Percentiles rank a stretch among this genome's conserved stretches.
Conservation (phyloP, 2,113 vertebrate genomes). For the Oreochromis aureus region DNA sequence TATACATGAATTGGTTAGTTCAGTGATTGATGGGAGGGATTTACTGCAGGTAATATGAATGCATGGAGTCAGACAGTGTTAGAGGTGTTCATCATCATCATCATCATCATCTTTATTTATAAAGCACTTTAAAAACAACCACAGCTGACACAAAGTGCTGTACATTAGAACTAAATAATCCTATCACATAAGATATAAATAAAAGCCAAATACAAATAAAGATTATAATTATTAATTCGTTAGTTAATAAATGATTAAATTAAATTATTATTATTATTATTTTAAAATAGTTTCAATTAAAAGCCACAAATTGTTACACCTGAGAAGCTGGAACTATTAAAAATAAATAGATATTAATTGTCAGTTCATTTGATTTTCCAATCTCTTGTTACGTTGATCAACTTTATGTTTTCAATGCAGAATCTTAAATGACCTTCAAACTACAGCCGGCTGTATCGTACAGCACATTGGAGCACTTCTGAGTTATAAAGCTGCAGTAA, state of each 20-base stretch:
- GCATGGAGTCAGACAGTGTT: fast-evolving
- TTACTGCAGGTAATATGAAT: not conserved
- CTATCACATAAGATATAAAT: not conserved
- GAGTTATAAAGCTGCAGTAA: not conserved
- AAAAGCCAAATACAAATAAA: not conserved
- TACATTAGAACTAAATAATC: not conserved
- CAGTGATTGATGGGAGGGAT: not conserved
- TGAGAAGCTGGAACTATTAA: not conserved
- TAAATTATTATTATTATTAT: not conserved
- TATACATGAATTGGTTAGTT: not conserved
- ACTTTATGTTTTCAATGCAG: not conserved
- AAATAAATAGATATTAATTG: not conserved
- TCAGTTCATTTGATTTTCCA: not conserved
- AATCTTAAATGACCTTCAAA: fast-evolving
- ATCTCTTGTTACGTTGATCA: not conserved
- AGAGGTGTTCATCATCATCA: not conserved
- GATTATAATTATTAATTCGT: fast-evolving
- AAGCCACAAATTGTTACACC: not conserved
- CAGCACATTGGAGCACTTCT: not conserved
- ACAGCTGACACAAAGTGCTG: not conserved
- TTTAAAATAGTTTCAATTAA: not conserved
- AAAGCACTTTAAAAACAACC: not conserved
- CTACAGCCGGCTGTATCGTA: not conserved
- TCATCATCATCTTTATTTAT: not conserved
- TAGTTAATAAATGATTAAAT: not conserved